Evolutionary conservation across 2,888 invertebrate genomes (phyloP), one percentile per base, ranked within the genome.

Genomic region (Drosophila ustulata): DNA sequence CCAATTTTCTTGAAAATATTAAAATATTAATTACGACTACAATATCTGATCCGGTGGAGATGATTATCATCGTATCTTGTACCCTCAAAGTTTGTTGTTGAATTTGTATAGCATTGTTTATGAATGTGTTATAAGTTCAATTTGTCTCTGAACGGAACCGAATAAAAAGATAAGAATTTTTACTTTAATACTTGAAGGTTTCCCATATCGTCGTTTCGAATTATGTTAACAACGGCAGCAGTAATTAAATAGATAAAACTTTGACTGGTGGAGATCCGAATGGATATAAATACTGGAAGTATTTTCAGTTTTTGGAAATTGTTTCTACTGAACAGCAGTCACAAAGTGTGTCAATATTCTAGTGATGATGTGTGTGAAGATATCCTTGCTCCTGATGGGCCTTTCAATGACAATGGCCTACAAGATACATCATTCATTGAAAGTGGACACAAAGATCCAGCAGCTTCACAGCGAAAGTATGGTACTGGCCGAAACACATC

Each of bases 201-300:
- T 4, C 2, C n/a, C n/a, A 1, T 41, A 11, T 25, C 28, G 25
- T 47, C 41, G 18, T 45, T 43, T 43, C 25, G 3, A 43, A 56
- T 52, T 49, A 55, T 30, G 46, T 30, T 51, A n/a, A 53, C 47
- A 53, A 11, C 23, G 23, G 30, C 58, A 59, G 11, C 13, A 7
- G 39, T 63, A 74, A 66, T 74, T 65, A 75, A 75, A 65, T 18
- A 65, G 67, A 75, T 62, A 67, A 49, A 32, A n/a, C 13, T 26
- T 32, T 46, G 8, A 26, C 50, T 23, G 47, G 26, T 8, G 49
- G 34, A 30, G 3, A 23, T 26, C 9, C 18, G 8, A 9, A 45
- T 43, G 30, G 34, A 57, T 75, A 75, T 75, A 75, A 71, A 70
- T 75, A 71, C 41, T 26, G 52, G 37, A 4, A n/a, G 11, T 34